Evolutionary conservation across 2,113 vertebrate species (phyloP), one percentile per base, ranked within the genome.

Genomic region (Pagrus major): DNA sequence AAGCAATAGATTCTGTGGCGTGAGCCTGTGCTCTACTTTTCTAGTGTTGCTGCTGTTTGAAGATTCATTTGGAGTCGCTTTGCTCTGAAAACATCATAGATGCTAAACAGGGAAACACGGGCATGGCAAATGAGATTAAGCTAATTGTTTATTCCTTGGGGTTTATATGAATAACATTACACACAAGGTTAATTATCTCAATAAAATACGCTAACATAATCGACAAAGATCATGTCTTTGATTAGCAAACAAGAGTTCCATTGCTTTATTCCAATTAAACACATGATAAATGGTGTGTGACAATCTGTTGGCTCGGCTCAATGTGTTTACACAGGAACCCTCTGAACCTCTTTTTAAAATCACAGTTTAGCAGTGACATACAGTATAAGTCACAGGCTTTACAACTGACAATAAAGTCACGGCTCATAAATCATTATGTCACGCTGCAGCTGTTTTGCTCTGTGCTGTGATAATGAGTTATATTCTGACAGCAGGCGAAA

Each of bases 391-490:
- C 85, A 82, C 47, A 21, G 65, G 75, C 83, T 91, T 92, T 92
- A 92, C 88, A 86, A 80, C 84, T 76, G 89, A 90, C 90, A 85
- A 77, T 92, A 88, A 92, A 90, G 87, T 83, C 86, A 80, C 7
- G 46, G 86, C 88, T 90, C 90, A 91, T 93, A 88, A 88, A 93
- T 93, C 90, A 90, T 58, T 10, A 37, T 71, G 87, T 84, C 88
- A 81, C 18, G 14, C 75, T 39, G 83, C 90, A 91, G 90, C 90
- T 91, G 90, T 80, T 90, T 86, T 52, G 71, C 71, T 54, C 63
- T 21, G 78, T 44, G 71, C 76, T 15, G 68, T 88, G 83, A 90
- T 90, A 91, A 91, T 86, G 88, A 89, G 85, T 89, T 65, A 75
- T 44, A 68, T 76, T 88, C 76, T 84, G 86, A 87, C 87, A 73